Conservation (phyloP, 2,888 invertebrate genomes). For the Drosophila falleni region DNA sequence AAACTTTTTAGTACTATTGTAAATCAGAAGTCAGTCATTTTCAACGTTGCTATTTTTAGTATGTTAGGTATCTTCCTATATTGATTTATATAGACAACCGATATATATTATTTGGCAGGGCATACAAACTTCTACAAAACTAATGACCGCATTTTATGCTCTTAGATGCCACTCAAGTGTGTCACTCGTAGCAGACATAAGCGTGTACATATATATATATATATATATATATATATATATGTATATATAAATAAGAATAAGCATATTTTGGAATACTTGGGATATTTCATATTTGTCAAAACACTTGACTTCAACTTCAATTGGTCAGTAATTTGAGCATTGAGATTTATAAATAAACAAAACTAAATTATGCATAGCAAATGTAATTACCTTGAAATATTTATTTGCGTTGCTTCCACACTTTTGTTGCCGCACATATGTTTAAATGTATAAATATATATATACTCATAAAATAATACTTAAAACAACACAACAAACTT, state of each 20-base stretch:
- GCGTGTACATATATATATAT: not conserved
- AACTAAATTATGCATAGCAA: conserved; percentile 42
- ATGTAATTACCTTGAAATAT: conserved; percentile 56
- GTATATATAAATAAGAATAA: not conserved
- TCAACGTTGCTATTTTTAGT: too few relatives aligned
- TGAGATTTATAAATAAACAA: conserved; percentile 38
- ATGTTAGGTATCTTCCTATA: not conserved
- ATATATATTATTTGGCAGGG: conserved; percentile 7
- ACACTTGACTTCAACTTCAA: conserved; percentile 49
- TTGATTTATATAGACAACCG: not conserved
- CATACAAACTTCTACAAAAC: conserved; percentile 23
- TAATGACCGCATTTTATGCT: conserved; percentile 22
- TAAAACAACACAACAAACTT: conserved; percentile 14
- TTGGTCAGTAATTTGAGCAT: conserved; percentile 32
- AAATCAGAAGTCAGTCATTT: too few relatives aligned
- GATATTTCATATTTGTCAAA: conserved; percentile 15
- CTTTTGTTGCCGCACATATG: conserved; percentile 6
- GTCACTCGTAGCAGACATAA: conserved; percentile 39
- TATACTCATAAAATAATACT: conserved; percentile 7
- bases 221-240: not conserved
- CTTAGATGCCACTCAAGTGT: conserved; percentile 47
- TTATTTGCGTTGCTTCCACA: conserved; percentile 18
- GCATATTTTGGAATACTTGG: not conserved
- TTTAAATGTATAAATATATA: not conserved
- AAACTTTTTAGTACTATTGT: too few relatives aligned